Evolutionary conservation across 1,140 invertebrate species (phyloP), one percentile per base, ranked within the genome.

Genomic region (Hylyphantes graminicola): DNA sequence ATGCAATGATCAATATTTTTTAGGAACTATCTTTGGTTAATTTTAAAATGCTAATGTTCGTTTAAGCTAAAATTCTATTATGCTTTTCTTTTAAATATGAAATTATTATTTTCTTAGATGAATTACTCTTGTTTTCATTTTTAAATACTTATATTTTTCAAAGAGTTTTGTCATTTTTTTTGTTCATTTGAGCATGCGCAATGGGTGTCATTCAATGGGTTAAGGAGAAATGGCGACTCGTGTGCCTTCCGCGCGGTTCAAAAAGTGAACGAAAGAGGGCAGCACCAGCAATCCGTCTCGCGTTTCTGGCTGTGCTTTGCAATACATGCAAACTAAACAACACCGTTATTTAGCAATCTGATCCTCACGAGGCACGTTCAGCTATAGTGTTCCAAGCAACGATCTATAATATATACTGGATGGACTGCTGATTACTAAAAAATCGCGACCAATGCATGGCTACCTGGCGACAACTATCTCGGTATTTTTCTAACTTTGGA

Each of bases 221-320:
- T 21, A 48, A 78, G 75, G 75, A 21, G 17, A 61, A 54, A 17
- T 80, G 77, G 77, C 70, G 13, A 70, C 77, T 73, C 19, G 55
- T 21, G 68, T 81, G 78, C 78, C 78, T 81, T 81, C 10, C 78
- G 78, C 78, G 78, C 78, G 78, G 78, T 81, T 73, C 78, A 63
- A 59, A n/a, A 17, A 72, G 63, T 68, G 68, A 81, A 73, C 54
- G 15, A 50, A 81, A 73, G 54, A 15, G 51, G 57, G 68, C 67
- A 64, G 78, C 67, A 72, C 54, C 75, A 53, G 12, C 57, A 17
- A 65, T 76, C 0, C 59, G n/a, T 19, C 9, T 54, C n/a, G 15
- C 35, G 35, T 35, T 35, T 35, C 35, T 35, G 35, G 35, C 35
- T 35, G 35, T 35, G 35, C 35, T 35, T 35, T 35, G 35, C 35